Conservation (phyloP, 2,113 vertebrate species). For the Alectura lathami region DNA sequence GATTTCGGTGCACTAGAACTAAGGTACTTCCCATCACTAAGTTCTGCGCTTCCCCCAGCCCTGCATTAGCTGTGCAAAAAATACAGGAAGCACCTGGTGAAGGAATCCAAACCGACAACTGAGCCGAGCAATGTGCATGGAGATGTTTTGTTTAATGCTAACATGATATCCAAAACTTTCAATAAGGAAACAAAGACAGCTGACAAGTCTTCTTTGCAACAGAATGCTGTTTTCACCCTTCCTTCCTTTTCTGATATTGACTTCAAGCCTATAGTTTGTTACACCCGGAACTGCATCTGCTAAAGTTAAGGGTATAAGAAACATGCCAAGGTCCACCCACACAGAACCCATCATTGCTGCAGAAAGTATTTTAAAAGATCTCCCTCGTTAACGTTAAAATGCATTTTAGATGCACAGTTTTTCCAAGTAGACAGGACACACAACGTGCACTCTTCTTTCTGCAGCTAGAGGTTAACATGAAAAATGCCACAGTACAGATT, state of each 20-base stretch:
- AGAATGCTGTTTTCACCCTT: not conserved
- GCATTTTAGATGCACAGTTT: not conserved
- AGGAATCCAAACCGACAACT: not conserved
- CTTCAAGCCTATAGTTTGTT: conserved; percentile 27
- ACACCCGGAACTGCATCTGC: conserved; percentile 13
- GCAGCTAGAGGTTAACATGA: not conserved
- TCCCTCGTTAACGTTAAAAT: not conserved
- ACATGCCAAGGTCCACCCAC: not conserved
- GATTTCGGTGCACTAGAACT: not conserved
- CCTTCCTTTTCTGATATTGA: not conserved
- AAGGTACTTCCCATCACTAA: not conserved
- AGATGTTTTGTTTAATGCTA: not conserved
- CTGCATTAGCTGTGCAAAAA: not conserved
- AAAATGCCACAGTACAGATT: not conserved
- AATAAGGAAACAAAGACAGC: not conserved
- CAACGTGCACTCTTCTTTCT: not conserved
- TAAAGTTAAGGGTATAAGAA: not conserved
- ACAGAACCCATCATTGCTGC: not conserved
- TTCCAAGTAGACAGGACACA: not conserved
- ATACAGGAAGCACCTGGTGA: not conserved
- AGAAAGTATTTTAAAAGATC: not conserved
- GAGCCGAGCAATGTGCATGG: not conserved
- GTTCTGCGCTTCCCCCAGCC: not conserved
- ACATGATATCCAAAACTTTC: not conserved
- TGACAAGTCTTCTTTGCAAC: not conserved